These are phyloP conservation scores for Poeciliopsis infans DNA, from an alignment of 2,797 vertebrate genomes.

Conservation along the genomic window DNA sequence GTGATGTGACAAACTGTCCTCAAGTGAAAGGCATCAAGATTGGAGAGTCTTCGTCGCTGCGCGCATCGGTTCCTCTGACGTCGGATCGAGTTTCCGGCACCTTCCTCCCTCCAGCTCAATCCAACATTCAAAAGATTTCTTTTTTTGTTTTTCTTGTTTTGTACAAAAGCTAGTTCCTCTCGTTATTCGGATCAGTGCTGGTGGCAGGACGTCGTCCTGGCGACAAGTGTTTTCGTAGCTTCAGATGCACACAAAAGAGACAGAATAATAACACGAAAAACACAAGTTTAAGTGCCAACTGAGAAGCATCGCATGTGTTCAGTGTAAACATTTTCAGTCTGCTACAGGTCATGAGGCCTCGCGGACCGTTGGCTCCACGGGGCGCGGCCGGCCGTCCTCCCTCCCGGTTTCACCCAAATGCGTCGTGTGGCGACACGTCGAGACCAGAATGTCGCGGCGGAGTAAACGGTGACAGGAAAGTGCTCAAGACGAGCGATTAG, in stretches of 20 bases:
- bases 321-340: conserved; percentile 80
- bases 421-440: conserved; percentile 3
- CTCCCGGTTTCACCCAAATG: conserved; percentile 33
- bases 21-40: conserved; percentile 66
- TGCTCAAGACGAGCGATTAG: conserved; percentile 25
- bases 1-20: conserved; percentile 54
- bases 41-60: conserved; percentile 26
- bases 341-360: conserved; percentile 69
- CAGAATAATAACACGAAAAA: conserved; percentile 51
- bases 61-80: conserved; percentile 34
- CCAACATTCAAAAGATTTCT: conserved; percentile 42
- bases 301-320: conserved; percentile 60
- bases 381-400: conserved; percentile 35
- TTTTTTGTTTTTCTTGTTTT: conserved; percentile 44
- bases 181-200: conserved; percentile 72
- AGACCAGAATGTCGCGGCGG: conserved; percentile 37
- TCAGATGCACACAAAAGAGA: conserved; percentile 58
- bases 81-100: conserved; percentile 40
- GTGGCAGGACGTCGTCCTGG: conserved; percentile 66
- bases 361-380: conserved; percentile 4
- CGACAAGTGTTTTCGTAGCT: conserved; percentile 57
- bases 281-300: conserved; percentile 51
- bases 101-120: conserved; percentile 4
- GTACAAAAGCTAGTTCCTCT: conserved; percentile 48
- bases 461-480: conserved; percentile 39